Base-by-base conservation (phyloP, 2,797 vertebrate species). In the Halcyon leucocephala region DNA sequence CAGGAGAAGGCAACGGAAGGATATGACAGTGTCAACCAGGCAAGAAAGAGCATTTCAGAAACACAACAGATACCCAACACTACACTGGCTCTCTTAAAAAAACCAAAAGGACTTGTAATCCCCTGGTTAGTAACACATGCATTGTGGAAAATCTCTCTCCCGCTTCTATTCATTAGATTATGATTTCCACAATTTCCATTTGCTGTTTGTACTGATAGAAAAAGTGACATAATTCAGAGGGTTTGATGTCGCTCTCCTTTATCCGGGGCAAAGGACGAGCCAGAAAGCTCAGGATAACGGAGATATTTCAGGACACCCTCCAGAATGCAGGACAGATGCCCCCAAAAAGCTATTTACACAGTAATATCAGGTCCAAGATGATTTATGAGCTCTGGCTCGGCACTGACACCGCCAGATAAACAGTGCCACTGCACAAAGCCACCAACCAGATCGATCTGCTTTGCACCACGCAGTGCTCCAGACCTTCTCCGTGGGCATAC, bases 401-500 rank as follows among this genome's bases (percentile, higher is more conserved):
- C 67, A 73, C 9, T 33, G 82, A 41, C 52, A 70, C 51, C 2
- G 9, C 33, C 57, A 70, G 37, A 78, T 37, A 49, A 72, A 57
- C 65, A 64, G 20, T 26, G 48, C 26, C 58, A 49, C 72, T 39
- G 70, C 80, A 70, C 3, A 70, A 67, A 94, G 70, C 26, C 81
- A 82, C 42, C 46, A 74, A 46, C 9, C 48, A 64, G 42, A 77
- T 58, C 7, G 3, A 66, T 35, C 37, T 76, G 70, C 66, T 52
- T 2, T 26, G 58, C 64, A 71, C 25, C 41, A 42, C 1, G 33
- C 83, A 54, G 46, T 3, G 66, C 58, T 66, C 28, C 42, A 62
- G 49, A 44, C 44, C 60, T 61, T 22, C 61, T 70, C n/a, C 0
- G 0, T 24, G 61, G 28, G 15, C 14, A 29, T 3, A 8, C 14